A percentile compares a stretch with the other conserved stretches of the same genome.
These are phyloP conservation scores for Galerucella calmariensis DNA, from an alignment of 2,888 invertebrate species.

Conservation along the genomic window DNA sequence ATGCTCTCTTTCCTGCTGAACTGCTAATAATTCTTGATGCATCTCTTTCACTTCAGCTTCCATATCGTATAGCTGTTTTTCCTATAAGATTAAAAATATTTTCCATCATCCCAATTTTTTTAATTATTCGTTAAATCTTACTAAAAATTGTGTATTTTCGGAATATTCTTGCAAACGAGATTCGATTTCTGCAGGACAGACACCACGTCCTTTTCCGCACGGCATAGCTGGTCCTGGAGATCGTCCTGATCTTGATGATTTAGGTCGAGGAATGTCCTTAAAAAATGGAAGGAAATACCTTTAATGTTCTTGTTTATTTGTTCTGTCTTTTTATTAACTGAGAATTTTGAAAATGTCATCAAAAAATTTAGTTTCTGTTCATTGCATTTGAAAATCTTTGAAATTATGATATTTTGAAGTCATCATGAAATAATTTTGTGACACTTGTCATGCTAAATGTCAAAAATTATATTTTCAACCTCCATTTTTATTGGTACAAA, in stretches of 20 bases:
- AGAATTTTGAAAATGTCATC: background rate
- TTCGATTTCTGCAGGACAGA: conserved; percentile 66
- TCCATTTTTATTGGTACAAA: background rate
- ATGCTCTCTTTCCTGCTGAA: conserved; percentile 67
- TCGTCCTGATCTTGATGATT: conserved; percentile 15
- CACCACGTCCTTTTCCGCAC: conserved; percentile 59
- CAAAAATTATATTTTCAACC: background rate
- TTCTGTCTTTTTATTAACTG: background rate
- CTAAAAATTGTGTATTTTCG: conserved; percentile 64
- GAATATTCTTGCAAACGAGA: conserved; percentile 63
- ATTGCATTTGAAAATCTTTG: background rate
- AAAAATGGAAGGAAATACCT: background rate
- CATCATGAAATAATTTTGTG: background rate
- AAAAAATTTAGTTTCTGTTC: background rate
- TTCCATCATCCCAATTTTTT: background rate
- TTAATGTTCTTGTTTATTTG: background rate
- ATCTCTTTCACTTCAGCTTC: conserved; percentile 72
- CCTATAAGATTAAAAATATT: conserved; percentile 61
- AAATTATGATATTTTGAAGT: background rate
- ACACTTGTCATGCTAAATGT: background rate
- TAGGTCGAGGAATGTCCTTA: conserved; percentile 29
- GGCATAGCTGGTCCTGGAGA: conserved; percentile 47
- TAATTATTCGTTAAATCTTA: conserved; percentile 45
- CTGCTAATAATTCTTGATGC: conserved; percentile 66
- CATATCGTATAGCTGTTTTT: conserved; percentile 70